Evolutionary conservation across 1,140 invertebrate genomes (phyloP).

Genomic region (Heliothis subflexa): DNA sequence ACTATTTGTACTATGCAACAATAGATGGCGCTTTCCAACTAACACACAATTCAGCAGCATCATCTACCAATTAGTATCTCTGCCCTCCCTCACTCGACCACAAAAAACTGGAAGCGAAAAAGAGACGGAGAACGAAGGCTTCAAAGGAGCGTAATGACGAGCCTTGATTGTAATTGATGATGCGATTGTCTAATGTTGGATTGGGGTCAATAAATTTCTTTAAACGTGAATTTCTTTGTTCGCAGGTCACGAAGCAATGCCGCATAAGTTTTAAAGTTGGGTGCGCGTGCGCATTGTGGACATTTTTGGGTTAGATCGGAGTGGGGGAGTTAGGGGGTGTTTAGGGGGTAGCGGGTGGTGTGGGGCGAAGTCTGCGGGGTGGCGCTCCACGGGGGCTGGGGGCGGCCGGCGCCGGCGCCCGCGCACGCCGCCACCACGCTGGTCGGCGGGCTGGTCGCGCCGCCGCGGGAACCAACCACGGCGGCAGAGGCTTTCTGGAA

Average conservation of each 20-base stretch:
- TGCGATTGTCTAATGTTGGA: constrained; percentile 77
- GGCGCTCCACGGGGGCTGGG: constrained; percentile 81
- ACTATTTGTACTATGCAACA: constrained; percentile 84
- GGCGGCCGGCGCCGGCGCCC: constrained; percentile 83
- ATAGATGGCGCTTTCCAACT: constrained; percentile 81
- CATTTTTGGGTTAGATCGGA: constrained; percentile 20
- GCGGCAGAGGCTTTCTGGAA: constrained; percentile 89
- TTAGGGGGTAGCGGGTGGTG: constrained; percentile 46
- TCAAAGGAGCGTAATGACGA: constrained; percentile 68
- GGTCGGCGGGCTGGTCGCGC: constrained; percentile 84
- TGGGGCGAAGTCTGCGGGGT: constrained; percentile 62
- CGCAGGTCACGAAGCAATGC: constrained; percentile 68
- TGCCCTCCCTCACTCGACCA: constrained; percentile 57
- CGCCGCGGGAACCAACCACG: constrained; percentile 87
- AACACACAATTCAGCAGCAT: constrained; percentile 78
- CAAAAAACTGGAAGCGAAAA: constrained; percentile 45
- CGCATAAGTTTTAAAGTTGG: constrained; percentile 42
- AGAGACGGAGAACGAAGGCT: constrained; percentile 54
- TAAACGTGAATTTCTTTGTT: constrained; percentile 72
- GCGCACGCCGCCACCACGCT: constrained; percentile 87
- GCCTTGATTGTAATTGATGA: constrained; percentile 85
- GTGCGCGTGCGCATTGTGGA: constrained; percentile 43
- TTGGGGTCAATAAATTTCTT: constrained; percentile 74
- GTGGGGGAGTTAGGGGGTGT: constrained; percentile 45
- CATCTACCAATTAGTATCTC: constrained; percentile 80